Conservation (phyloP, 2,888 invertebrate species). For the Lysandra bellargus region DNA sequence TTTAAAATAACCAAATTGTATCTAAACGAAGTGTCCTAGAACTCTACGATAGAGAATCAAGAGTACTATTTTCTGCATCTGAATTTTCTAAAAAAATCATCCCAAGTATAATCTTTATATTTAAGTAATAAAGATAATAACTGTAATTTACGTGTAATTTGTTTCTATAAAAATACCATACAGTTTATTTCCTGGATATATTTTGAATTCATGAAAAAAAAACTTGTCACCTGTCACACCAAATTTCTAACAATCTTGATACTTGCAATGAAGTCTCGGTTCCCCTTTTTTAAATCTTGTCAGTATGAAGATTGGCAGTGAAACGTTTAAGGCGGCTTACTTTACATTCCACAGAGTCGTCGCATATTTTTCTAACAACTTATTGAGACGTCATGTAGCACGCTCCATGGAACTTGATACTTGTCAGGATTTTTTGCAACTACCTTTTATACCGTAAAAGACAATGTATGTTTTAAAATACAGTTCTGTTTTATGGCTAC, state of each 20-base stretch:
- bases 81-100: no score
- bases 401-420: constrained; percentile 50
- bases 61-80: no score
- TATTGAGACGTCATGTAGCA: constrained; percentile 43
- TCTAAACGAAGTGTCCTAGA: no score
- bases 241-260: constrained; percentile 10
- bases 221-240: constrained; percentile 5
- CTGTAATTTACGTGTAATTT: no score
- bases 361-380: constrained; percentile 39
- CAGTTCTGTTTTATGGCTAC: no score
- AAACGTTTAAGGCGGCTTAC: constrained; percentile 51
- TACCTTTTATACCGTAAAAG: no score
- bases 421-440: constrained; percentile 36
- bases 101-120: no score
- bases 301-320: constrained; percentile 59
- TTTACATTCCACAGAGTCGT: constrained; percentile 39
- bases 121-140: no score
- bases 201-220: neutral
- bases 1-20: no score
- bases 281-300: constrained; percentile 28
- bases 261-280: neutral
- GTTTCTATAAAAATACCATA: constrained; percentile 32
- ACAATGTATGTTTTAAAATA: no score
- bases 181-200: neutral
- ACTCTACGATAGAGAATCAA: no score